phyloP scores from a whole-genome alignment of 2,797 vertebrate species.

The Bradypodion ventrale region DNA sequence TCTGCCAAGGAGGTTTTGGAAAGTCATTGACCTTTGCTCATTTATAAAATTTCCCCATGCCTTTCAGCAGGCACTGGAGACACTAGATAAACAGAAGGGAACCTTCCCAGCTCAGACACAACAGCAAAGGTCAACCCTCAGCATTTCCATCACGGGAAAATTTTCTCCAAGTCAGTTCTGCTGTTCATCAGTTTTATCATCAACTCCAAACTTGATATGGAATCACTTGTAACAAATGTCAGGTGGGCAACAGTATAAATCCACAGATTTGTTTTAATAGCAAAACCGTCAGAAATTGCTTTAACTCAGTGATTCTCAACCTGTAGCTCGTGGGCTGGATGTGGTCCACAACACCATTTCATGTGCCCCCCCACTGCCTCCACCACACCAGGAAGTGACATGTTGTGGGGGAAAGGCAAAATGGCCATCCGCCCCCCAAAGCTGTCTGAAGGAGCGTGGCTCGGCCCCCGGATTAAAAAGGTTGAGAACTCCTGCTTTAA shows the following conservation, averaged over 20 bases:
- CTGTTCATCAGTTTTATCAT: not conserved
- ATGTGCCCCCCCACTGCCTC: no score
- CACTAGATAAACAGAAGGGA: slow-evolving; percentile 34
- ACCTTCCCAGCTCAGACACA: slow-evolving; percentile 25
- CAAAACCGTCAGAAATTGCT: not conserved
- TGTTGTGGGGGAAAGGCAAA: no score
- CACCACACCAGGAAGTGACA: no score
- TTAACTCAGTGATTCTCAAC: no score
- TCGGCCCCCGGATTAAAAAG: no score
- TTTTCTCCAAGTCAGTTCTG: slow-evolving; percentile 1
- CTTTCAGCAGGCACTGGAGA: slow-evolving; percentile 8
- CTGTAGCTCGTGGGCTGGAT: no score
- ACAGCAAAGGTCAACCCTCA: slow-evolving; percentile 17
- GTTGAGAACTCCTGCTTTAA: no score
- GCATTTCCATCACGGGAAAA: not conserved
- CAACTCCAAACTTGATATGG: slow-evolving; percentile 3
- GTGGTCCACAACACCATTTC: no score
- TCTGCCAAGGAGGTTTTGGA: slow-evolving; percentile 22
- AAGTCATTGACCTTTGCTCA: slow-evolving; percentile 33
- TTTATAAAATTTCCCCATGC: slow-evolving; percentile 36
- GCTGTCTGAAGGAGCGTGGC: no score
- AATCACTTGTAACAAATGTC: not conserved
- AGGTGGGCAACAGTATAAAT: not conserved
- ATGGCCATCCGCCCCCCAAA: no score
- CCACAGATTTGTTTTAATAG: not conserved